Base-by-base conservation (phyloP, 2,113 vertebrate genomes). In the Saccopteryx leptura region DNA sequence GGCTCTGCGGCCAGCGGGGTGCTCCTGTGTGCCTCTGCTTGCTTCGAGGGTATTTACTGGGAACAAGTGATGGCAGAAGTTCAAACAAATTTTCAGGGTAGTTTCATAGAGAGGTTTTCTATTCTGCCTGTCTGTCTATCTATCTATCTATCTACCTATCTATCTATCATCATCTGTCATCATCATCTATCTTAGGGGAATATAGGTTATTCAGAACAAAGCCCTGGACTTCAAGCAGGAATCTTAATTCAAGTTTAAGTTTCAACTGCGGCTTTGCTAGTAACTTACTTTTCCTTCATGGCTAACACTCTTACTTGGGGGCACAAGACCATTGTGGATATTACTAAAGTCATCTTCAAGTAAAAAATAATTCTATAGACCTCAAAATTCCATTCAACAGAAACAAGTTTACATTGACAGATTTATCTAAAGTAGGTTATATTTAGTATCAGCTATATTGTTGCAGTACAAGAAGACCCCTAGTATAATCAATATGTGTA, bases 221-320 rank as follows among this genome's bases (percentile, higher is more conserved):
- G 50, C 39, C 5, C 28, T 63, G 26, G 24, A 39, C 87, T 81
- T 97, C n/a, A 78, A 91, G 15, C 54, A 56, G 7, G 15, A 86
- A 9, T 91, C 28, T 83, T 88, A 84, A 79, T 92, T 50, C 56
- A 94, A 92, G 19, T 78, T 54, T 91, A 76, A 78, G n/a, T 87
- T 95, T 21, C 61, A 87, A 23, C 52, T 90, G 18, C 69, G 33
- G 3, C 50, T 79, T 89, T 93, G 39, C 12, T 13, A 52, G 66
- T 82, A 90, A 83, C 2, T 54, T 66, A 24, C 4, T 76, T 2
- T 85, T 89, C 33, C 39, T 74, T 92, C 10, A 46, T 4, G 24
- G 84, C 7, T 33, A 88, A 92, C 58, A 65, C 23, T 76, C n/a
- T 89, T 92, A 54, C 19, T 66, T 74, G 80, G 17, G 28, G 28